Evolutionary conservation across 2,113 vertebrate species (phyloP).

Genomic region (Ammodytes marinus): DNA sequence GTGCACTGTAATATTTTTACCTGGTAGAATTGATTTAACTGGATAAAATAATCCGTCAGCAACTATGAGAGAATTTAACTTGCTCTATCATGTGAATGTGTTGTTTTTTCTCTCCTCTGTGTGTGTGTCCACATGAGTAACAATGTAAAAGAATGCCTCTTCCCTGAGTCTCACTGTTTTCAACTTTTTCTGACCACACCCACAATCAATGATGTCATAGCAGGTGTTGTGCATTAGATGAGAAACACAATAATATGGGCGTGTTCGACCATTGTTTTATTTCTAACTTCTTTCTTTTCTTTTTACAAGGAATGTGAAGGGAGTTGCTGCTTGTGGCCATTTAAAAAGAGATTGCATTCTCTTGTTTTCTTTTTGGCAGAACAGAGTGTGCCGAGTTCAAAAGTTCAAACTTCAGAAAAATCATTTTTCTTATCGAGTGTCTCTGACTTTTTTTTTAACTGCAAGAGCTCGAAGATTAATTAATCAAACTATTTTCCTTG

Average conservation of each 20-base stretch:
- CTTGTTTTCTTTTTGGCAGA: not conserved
- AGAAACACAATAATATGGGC: not conserved
- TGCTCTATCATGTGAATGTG: not conserved
- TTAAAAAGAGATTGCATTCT: not conserved
- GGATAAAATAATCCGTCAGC: too few species aligned
- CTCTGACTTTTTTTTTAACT: not conserved
- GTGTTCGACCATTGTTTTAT: not conserved
- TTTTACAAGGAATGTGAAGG: not conserved
- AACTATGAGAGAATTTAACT: not conserved
- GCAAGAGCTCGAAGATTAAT: not conserved
- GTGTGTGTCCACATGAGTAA: not conserved
- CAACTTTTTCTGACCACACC: constrained; percentile 12
- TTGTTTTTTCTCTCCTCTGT: not conserved
- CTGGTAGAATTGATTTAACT: too few species aligned
- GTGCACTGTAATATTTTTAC: too few species aligned
- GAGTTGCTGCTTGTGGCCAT: not conserved
- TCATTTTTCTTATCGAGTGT: not conserved
- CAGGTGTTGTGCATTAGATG: constrained; percentile 42
- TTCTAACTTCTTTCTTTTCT: not conserved
- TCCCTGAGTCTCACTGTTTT: not conserved
- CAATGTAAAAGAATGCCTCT: too few species aligned
- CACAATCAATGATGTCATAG: constrained; percentile 22
- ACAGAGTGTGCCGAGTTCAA: too few species aligned
- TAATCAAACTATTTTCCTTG: not conserved
- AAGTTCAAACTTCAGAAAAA: not conserved